Percentiles rank a stretch among this genome's conserved stretches.
These are phyloP conservation scores for Teleiodes luculella DNA, from an alignment of 2,888 invertebrate species.

Conservation along the genomic window DNA sequence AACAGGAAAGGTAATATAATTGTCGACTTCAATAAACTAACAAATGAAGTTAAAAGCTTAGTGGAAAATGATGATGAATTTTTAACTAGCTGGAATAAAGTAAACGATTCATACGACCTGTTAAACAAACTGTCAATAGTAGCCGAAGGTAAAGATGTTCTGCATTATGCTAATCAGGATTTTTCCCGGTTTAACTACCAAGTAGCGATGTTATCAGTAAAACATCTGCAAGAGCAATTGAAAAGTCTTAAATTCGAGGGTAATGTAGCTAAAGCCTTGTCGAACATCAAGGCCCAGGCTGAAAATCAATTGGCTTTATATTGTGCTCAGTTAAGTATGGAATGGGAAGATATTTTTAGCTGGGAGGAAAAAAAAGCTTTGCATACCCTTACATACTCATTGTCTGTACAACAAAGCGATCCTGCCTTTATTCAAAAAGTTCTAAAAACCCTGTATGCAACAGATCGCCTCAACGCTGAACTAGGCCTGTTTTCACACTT, in stretches of 20 bases:
- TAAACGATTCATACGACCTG: conserved; percentile 39
- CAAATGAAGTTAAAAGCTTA: conserved; percentile 38
- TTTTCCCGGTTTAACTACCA: conserved; percentile 56
- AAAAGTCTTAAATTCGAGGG: conserved; percentile 50
- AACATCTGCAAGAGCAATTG: conserved; percentile 44
- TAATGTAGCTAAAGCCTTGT: conserved; percentile 47
- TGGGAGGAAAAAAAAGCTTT: conserved; percentile 63
- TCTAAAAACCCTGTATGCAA: conserved; percentile 57
- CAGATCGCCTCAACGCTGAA: conserved; percentile 63
- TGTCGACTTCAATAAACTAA: conserved; percentile 41
- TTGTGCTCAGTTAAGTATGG: conserved; percentile 59
- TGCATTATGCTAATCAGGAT: conserved; percentile 61
- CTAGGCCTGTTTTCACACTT: conserved; percentile 66
- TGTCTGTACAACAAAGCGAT: conserved; percentile 67
- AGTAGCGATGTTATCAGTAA: conserved; percentile 53
- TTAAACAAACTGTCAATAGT: conserved; percentile 50
- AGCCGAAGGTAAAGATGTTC: conserved; percentile 50
- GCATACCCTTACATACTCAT: conserved; percentile 52
- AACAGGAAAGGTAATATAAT: conserved; percentile 56
- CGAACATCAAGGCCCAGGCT: conserved; percentile 49
- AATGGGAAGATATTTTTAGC: conserved; percentile 68
- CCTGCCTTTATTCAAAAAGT: conserved; percentile 56
- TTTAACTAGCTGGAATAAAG: conserved; percentile 39
- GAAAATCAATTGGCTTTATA: conserved; percentile 64
- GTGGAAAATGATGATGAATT: conserved; percentile 52